Percentiles rank a stretch among this genome's conserved stretches.
Conservation (phyloP, 2,113 vertebrate species). For the Podocnemis expansa region DNA sequence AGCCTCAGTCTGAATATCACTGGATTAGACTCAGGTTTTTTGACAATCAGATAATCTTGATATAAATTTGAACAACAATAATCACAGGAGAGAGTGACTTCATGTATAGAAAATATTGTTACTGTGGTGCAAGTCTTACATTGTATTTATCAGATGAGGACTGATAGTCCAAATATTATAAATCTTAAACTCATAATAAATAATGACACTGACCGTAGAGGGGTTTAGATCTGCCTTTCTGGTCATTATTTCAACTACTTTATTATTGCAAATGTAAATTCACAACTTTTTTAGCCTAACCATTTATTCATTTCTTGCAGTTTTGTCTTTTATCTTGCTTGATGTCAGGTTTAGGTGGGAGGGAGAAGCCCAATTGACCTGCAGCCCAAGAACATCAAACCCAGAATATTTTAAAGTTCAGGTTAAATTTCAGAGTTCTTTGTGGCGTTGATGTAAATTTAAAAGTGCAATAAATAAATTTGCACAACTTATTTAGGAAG, state of each 20-base stretch:
- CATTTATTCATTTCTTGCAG: background rate
- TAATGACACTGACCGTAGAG: background rate
- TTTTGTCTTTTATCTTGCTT: background rate
- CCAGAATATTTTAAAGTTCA: background rate
- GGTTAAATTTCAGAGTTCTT: background rate
- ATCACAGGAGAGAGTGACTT: background rate
- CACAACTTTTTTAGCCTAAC: background rate
- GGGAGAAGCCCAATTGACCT: background rate
- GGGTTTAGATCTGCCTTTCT: background rate
- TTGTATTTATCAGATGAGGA: background rate
- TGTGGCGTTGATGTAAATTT: background rate
- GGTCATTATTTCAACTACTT: background rate
- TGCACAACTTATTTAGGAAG: background rate
- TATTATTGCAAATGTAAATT: background rate
- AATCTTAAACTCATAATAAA: background rate
- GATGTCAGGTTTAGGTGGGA: background rate
- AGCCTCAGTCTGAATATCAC: background rate
- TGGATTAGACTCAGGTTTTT: background rate
- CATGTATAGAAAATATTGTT: fast-evolving
- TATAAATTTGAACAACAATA: background rate
- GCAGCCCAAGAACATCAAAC: background rate
- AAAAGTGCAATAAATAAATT: background rate
- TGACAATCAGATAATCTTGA: background rate
- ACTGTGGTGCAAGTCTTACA: background rate
- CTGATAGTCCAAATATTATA: background rate